Conservation (phyloP, 2,888 invertebrate species). For the Leptogaster cylindrica region DNA sequence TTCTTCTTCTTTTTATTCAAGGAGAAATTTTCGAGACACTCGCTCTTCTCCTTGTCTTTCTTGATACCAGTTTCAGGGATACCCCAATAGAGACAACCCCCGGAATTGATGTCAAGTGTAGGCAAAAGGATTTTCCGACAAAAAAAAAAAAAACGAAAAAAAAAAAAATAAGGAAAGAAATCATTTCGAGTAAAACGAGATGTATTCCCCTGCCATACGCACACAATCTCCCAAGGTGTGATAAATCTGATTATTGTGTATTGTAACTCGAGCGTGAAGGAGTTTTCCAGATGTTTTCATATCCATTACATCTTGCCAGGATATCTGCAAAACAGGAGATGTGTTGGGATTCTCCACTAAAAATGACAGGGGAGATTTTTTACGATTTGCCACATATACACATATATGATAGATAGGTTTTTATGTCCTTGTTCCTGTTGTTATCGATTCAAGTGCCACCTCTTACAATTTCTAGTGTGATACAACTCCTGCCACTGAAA, state of each 20-base stretch:
- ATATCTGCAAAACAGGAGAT: background rate
- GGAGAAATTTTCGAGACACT: constrained; percentile 31
- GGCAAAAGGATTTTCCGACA: constrained; percentile 22
- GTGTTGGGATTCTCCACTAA: background rate
- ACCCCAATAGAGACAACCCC: background rate
- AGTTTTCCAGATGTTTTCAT: constrained; percentile 34
- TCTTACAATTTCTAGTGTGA: too few species aligned
- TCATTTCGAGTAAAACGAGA: constrained; percentile 29
- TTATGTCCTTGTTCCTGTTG: background rate
- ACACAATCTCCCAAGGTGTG: constrained; percentile 3
- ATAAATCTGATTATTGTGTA: constrained; percentile 31
- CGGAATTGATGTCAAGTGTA: constrained; percentile 34
- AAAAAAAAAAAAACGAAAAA: too few species aligned
- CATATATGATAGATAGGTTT: background rate
- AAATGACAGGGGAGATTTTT: constrained; percentile 3
- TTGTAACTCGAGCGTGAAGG: constrained; percentile 19
- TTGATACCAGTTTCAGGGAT: background rate
- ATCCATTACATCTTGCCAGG: constrained; percentile 13
- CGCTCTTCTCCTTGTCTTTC: constrained; percentile 5
- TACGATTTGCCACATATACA: background rate
- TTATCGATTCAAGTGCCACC: constrained; percentile 1
- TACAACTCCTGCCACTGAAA: too few species aligned
- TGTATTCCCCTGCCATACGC: background rate
- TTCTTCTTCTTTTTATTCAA: background rate
- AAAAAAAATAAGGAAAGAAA: too few species aligned